A percentile compares a stretch with the other conserved stretches of the same genome.
Conservation (phyloP, 2,113 vertebrate species). For the Chamaea fasciata region DNA sequence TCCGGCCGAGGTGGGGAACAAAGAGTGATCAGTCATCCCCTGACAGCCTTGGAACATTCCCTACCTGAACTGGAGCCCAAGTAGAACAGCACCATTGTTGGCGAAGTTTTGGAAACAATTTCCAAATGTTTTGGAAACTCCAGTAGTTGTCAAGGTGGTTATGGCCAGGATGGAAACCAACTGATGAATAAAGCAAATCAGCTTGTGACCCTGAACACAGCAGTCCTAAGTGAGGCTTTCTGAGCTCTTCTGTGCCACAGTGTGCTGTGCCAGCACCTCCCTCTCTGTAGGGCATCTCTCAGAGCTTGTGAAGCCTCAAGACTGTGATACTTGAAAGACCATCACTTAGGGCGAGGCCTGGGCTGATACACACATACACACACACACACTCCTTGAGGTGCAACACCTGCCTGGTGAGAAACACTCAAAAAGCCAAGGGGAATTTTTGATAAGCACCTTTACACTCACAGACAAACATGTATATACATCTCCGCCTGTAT, state of each 20-base stretch:
- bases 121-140: neutral
- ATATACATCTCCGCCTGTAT: neutral
- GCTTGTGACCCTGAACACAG: neutral
- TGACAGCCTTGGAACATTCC: neutral
- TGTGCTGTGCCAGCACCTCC: neutral
- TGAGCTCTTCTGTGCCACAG: too few species aligned
- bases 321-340: rapidly evolving
- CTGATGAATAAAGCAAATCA: neutral
- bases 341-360: rapidly evolving
- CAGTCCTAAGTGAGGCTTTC: neutral
- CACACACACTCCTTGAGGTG: neutral
- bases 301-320: rapidly evolving
- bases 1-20: neutral
- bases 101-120: neutral
- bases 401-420: neutral
- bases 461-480: too few species aligned
- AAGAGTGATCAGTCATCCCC: neutral
- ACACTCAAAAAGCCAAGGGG: neutral
- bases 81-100: neutral
- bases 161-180: neutral
- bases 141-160: neutral
- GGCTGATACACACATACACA: neutral
- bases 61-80: neutral
- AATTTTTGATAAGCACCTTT: neutral
- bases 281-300: neutral